phyloP scores from a whole-genome alignment of 2,113 vertebrate species.

The Nothobranchius furzeri region DNA sequence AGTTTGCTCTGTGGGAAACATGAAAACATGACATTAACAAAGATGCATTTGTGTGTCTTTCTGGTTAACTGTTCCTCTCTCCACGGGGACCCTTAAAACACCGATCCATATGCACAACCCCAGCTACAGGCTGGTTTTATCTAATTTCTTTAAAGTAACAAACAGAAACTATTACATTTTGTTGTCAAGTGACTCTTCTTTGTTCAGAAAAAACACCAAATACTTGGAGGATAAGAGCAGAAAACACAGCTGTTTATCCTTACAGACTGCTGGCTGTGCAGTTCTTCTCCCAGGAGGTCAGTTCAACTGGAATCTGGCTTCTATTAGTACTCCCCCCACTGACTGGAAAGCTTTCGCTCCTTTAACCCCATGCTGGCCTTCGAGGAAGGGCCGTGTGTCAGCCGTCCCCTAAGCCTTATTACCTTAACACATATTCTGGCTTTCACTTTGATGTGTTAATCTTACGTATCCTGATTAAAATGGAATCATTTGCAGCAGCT shows the following conservation, averaged over 20 bases:
- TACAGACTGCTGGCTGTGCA: slow-evolving; percentile 70
- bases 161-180: slow-evolving; percentile 18
- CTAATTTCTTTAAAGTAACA: slow-evolving; percentile 18
- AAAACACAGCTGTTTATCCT: slow-evolving; percentile 67
- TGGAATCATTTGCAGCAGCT: slow-evolving; percentile 25
- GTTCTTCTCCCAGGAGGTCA: slow-evolving; percentile 63
- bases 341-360: slow-evolving; percentile 53
- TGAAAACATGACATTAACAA: not conserved
- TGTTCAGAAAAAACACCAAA: slow-evolving; percentile 43
- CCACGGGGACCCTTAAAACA: not conserved
- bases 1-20: slow-evolving; percentile 86
- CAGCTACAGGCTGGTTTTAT: not conserved
- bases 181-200: slow-evolving; percentile 26
- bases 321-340: slow-evolving; percentile 70
- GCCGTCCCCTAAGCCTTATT: slow-evolving; percentile 42
- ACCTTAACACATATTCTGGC: slow-evolving; percentile 33
- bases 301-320: slow-evolving; percentile 69
- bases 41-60: not conserved
- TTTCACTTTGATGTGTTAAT: slow-evolving; percentile 9
- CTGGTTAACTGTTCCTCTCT: not conserved
- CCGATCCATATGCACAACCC: not conserved
- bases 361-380: slow-evolving; percentile 55
- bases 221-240: slow-evolving; percentile 51
- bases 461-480: slow-evolving; percentile 21
- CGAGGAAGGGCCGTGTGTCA: slow-evolving; percentile 33